phyloP scores from a whole-genome alignment of 1,140 invertebrate species.

The Cotesia chilonis region DNA sequence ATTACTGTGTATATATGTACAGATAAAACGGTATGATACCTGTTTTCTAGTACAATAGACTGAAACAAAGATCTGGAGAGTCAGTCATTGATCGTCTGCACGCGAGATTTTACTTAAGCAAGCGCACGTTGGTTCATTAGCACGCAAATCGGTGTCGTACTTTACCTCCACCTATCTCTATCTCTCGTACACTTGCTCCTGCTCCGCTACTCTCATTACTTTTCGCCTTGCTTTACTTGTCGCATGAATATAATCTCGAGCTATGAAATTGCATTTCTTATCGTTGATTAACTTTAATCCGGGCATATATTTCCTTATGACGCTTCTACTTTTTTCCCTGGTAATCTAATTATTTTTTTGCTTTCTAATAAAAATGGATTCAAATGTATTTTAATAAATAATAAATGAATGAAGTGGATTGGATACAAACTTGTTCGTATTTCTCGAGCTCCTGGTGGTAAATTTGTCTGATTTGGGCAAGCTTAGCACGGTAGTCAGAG shows the following conservation, averaged over 20 bases:
- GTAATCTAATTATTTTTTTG: neutral
- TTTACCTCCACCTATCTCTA: constrained; percentile 12
- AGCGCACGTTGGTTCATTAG: constrained; percentile 51
- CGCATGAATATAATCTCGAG: constrained; percentile 17
- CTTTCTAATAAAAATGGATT: neutral
- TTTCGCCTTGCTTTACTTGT: constrained; percentile 15
- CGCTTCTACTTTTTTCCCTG: neutral
- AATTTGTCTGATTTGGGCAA: constrained; percentile 98
- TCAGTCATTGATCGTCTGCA: constrained; percentile 38
- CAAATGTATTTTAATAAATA: neutral
- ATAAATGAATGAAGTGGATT: neutral
- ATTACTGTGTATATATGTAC: neutral
- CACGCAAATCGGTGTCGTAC: constrained; percentile 51
- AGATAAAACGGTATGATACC: too few relatives aligned
- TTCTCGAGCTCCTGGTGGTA: constrained; percentile 99
- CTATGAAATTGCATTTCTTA: constrained; percentile 42
- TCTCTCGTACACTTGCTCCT: neutral
- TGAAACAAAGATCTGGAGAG: constrained; percentile 11
- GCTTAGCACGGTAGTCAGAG: constrained; percentile 97
- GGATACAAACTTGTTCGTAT: constrained; percentile 85
- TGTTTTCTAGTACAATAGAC: too few relatives aligned
- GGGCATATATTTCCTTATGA: too few relatives aligned
- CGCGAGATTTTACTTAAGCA: constrained; percentile 57
- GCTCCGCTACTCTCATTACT: constrained; percentile 1
- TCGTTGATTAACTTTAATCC: constrained; percentile 16